Percentiles rank a stretch among this genome's conserved stretches.
Evolutionary conservation across 2,797 vertebrate genomes (phyloP).

Genomic region (Yasuhikotakia modesta): DNA sequence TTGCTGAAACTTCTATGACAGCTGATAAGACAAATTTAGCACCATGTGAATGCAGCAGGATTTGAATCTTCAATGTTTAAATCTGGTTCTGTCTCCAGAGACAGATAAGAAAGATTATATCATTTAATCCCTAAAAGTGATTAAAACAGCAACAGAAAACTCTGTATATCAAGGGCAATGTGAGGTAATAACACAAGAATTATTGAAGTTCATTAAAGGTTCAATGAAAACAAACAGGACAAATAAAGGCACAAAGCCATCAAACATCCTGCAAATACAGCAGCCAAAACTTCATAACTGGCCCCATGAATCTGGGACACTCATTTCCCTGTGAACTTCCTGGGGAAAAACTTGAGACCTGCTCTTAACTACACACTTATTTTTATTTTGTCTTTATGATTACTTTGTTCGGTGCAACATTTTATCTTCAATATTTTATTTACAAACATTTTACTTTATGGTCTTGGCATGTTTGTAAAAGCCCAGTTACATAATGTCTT

Average conservation of each 20-base stretch:
- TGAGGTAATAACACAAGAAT: neutral
- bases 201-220: too few relatives aligned
- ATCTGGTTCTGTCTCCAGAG: neutral
- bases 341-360: conserved; percentile 11
- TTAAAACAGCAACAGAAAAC: too few relatives aligned
- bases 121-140: too few relatives aligned
- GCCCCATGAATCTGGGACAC: neutral
- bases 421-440: too few relatives aligned
- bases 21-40: neutral
- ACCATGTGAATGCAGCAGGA: too few relatives aligned
- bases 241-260: conserved; percentile 10
- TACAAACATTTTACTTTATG: neutral
- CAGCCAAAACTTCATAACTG: neutral
- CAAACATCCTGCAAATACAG: conserved; percentile 9
- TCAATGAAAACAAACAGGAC: conserved; percentile 8
- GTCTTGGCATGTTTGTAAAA: neutral
- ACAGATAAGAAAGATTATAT: neutral
- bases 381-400: neutral
- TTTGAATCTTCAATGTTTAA: neutral
- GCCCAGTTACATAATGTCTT: neutral
- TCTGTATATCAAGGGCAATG: neutral
- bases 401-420: neutral
- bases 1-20: neutral
- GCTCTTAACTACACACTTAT: conserved; percentile 3
- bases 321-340: neutral